Conservation (phyloP, 2,113 vertebrate genomes). For the Callopanchax toddi region DNA sequence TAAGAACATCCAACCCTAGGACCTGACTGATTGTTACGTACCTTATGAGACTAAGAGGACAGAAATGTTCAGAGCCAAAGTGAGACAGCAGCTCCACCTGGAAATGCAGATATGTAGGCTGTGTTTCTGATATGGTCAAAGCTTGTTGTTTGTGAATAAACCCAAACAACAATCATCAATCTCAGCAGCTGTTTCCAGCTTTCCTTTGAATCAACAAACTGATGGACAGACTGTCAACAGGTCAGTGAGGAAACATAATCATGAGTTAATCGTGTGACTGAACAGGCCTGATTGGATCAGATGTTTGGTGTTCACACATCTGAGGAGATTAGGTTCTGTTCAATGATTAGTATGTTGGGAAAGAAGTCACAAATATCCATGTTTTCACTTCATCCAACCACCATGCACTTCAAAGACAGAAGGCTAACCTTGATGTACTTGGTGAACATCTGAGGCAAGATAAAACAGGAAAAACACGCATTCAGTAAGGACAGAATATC, state of each 20-base stretch:
- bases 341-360: constrained; percentile 10
- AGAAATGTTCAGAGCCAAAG: constrained; percentile 98
- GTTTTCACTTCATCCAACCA: constrained; percentile 45
- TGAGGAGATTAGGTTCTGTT: constrained; percentile 13
- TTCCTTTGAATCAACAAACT: too few species aligned
- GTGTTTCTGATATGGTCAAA: not conserved
- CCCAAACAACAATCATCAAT: not conserved
- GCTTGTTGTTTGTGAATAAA: not conserved
- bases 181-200: not conserved
- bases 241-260: constrained; percentile 1
- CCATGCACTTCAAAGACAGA: constrained; percentile 79
- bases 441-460: constrained; percentile 99
- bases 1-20: too few species aligned
- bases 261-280: not conserved
- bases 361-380: constrained; percentile 41
- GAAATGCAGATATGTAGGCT: constrained; percentile 38
- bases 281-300: too few species aligned
- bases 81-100: constrained; percentile 97
- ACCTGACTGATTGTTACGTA: constrained; percentile 65
- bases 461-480: constrained; percentile 73
- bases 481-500: constrained; percentile 29
- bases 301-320: constrained; percentile 5
- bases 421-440: constrained; percentile 99
- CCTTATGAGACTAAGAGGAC: constrained; percentile 98
- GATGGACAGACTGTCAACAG: not conserved